Evolutionary conservation across 2,113 vertebrate genomes (phyloP).

Genomic region (Mesitornis unicolor): DNA sequence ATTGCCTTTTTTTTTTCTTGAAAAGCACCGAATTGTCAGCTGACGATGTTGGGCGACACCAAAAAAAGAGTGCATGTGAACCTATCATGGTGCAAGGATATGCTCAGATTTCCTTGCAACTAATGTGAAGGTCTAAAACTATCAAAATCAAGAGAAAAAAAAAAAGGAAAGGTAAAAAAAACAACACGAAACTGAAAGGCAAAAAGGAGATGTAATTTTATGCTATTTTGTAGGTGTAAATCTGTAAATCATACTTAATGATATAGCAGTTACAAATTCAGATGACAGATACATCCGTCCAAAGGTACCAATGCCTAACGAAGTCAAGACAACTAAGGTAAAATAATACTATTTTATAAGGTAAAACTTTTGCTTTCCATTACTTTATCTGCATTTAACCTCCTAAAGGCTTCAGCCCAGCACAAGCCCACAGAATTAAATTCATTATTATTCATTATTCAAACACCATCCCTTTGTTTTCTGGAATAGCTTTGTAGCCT

Average conservation of each 20-base stretch:
- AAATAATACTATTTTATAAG: not conserved
- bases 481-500: conserved; percentile 80
- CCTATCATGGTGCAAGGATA: fast-evolving
- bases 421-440: conserved; percentile 68
- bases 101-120: not conserved
- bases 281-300: not conserved
- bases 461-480: conserved; percentile 78
- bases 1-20: not conserved
- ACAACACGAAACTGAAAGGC: not conserved
- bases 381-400: conserved; percentile 61
- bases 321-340: not conserved
- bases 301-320: not conserved
- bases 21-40: not conserved
- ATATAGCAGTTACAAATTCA: not conserved
- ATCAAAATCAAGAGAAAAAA: not conserved
- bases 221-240: not conserved
- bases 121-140: not conserved
- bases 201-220: not conserved
- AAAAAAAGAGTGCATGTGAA: fast-evolving
- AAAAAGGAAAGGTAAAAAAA: not conserved
- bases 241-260: not conserved
- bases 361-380: conserved; percentile 62
- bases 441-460: conserved; percentile 81
- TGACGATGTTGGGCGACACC: not conserved
- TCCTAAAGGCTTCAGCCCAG: conserved; percentile 60